phyloP scores from a whole-genome alignment of 2,113 vertebrate species.

The Spermophilus dauricus region DNA sequence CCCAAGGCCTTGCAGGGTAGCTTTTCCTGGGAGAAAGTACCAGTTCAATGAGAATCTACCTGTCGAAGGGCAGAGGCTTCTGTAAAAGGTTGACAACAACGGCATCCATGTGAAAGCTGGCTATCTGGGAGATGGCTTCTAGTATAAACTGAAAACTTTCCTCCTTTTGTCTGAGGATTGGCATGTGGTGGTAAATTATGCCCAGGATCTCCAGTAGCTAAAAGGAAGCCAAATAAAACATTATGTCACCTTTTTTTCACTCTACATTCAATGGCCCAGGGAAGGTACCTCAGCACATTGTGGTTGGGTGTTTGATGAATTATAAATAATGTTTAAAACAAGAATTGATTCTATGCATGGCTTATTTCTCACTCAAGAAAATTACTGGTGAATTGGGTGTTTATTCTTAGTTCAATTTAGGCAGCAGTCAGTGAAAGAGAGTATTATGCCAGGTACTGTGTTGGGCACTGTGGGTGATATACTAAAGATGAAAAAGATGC shows the following conservation, averaged over 20 bases:
- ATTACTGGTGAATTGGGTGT: background rate
- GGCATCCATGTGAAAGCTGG: constrained; percentile 69
- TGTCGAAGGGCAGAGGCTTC: constrained; percentile 82
- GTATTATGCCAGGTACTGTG: background rate
- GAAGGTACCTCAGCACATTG: background rate
- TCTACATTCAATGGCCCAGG: background rate
- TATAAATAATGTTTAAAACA: background rate
- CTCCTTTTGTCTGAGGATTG: constrained; percentile 79
- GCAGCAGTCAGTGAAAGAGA: background rate
- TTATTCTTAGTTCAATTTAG: constrained; percentile 16
- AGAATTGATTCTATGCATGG: background rate
- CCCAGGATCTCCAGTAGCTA: constrained; percentile 77
- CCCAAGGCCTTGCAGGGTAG: background rate
- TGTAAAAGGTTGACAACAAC: constrained; percentile 73
- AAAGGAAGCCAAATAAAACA: background rate
- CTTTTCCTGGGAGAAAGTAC: background rate
- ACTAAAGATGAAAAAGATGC: background rate
- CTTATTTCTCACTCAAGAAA: background rate
- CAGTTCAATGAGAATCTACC: constrained; percentile 31
- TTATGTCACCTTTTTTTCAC: background rate
- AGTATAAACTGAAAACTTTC: constrained; percentile 79
- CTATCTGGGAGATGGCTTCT: constrained; percentile 75
- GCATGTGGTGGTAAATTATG: constrained; percentile 79
- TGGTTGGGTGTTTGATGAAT: background rate
- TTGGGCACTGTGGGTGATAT: background rate